Base-by-base conservation (phyloP, 2,888 invertebrate species). In the Bimastos eiseni region DNA sequence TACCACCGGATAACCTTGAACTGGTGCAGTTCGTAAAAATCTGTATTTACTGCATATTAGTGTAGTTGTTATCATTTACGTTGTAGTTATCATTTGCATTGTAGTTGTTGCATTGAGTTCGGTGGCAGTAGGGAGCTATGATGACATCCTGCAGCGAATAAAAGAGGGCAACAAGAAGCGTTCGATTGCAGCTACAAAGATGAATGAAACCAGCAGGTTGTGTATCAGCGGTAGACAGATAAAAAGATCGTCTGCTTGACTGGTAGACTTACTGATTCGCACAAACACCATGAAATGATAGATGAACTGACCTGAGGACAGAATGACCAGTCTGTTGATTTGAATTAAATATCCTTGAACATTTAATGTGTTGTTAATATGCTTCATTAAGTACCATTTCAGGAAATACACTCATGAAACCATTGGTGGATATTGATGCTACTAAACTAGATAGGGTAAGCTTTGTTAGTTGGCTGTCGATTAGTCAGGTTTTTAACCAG, bases 191-290 rank as follows among this genome's bases (percentile, higher is more conserved):
- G 92, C 93, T 34, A 93, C 93, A 36, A 92, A 92, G 83, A 93
- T 93, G 93, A 93, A 93, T 84, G 93, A 93, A 90, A 92, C 92
- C n/a, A 93, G 93, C 92, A 93, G 93, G 92, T 92, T 8, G 70
- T 5, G 49, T 30, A 70, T 70, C 30, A n/a, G 70, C 17, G 70
- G 70, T 70, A 70, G 70, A 70, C n/a, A 70, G 6, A 70, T n/a
- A 70, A n/a, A n/a, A n/a, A 70, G 70, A n/a, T 17, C n/a, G 70
- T n/a, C n/a, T 30, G 30, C 30, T 70, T n/a, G n/a, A 70, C 70
- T 70, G 70, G 70, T n/a, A n/a, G 70, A 70, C 70, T n/a, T 70
- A n/a, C 11, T 70, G 70, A n/a, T n/a, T 70, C 3, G n/a, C n/a
- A n/a, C 70, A n/a, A 13, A 70, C n/a, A 70, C n/a, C 17, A 0